Base-by-base conservation (phyloP, 2,113 vertebrate genomes). In the Hippocampus barbouri region DNA sequence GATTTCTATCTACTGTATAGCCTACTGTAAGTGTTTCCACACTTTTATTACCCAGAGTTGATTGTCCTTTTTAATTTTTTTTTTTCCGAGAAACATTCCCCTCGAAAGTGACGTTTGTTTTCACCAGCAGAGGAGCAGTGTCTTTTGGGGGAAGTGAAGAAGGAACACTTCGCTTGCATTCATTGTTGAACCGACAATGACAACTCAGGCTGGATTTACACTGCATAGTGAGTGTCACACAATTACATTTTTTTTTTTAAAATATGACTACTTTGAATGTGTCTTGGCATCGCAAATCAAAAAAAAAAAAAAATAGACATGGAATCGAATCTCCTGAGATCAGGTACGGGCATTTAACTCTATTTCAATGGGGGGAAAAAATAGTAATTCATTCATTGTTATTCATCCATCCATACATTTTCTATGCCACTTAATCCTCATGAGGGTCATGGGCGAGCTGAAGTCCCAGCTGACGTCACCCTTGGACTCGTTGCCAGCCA, bases 61-160 rank as follows among this genome's bases (percentile, higher is more conserved):
- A 45, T 45, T 25, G 82, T 87, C 85, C 72, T 25, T 2, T 83
- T 84, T 83, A 87, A 87, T 85, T 91, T 84, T 73, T 88, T 89
- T 86, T 89, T 84, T 70, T 8, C n/a, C 79, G 85, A 86, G 75
- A 87, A 86, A 90, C 87, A 89, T 88, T 91, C 84, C 90, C 88
- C 90, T 86, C 77, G 82, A 87, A 89, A 89, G 87, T 87, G 86
- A 87, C 87, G 89, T 86, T 89, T 89, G 88, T 90, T 89, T 89
- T 89, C 86, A 90, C 88, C 87, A 90, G 90, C 88, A 89, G 83
- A 87, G 75, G 85, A 86, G 75, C 59, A 61, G 30, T 68, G 79
- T 85, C 74, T 83, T 71, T 59, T 34, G 66, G 21, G 27, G 41
- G 59, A 57, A 41, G 67, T 80, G 25, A 30, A 68, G 83, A 81